Base-by-base conservation (phyloP, 2,888 invertebrate genomes). In the Ernsta delagoae region DNA sequence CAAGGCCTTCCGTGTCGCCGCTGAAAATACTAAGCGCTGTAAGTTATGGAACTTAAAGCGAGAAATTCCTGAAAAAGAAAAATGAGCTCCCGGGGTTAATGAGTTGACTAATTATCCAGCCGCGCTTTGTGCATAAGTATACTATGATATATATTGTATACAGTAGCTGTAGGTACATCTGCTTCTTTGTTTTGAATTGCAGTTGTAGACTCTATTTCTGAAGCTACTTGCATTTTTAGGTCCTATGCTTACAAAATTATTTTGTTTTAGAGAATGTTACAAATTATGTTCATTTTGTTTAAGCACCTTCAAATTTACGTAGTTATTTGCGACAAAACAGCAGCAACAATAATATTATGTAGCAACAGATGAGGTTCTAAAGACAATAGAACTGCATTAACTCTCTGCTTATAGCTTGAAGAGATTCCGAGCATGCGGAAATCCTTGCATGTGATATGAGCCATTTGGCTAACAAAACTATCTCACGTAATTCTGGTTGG, bases 1-100 rank as follows among this genome's bases (percentile, higher is more conserved):
- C 36, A 36, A 34, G 60, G 59, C 59, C 11, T 11, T 50, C 43
- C 16, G 59, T 66, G 66, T 59, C 53, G 59, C 54, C 41, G 54
- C 59, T 54, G 59, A 45, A 65, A 67, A 56, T 61, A 67, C 67
- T 60, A 60, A 67, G 65, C 64, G 50, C 41, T 41, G 66, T 66
- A 60, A 59, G 53, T 60, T 60, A 66, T 59, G 59, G 48, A 66
- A 66, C 16, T 57, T 54, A 54, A 12, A 56, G 66, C 59, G 59
- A 60, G 66, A 66, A 66, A 60, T 57, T 59, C 59, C 41, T 48
- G 48, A 34, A 48, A 31, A 9, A 60, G 59, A 66, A 66, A 66
- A 66, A 66, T 60, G 66, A 54, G 66, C 41, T 31, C 8, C 43
- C 41, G 9, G 41, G 53, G 59, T 60, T 66, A 65, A 65, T 65